Evolutionary conservation across 2,113 vertebrate species (phyloP).

Genomic region (Saiga tatarica): DNA sequence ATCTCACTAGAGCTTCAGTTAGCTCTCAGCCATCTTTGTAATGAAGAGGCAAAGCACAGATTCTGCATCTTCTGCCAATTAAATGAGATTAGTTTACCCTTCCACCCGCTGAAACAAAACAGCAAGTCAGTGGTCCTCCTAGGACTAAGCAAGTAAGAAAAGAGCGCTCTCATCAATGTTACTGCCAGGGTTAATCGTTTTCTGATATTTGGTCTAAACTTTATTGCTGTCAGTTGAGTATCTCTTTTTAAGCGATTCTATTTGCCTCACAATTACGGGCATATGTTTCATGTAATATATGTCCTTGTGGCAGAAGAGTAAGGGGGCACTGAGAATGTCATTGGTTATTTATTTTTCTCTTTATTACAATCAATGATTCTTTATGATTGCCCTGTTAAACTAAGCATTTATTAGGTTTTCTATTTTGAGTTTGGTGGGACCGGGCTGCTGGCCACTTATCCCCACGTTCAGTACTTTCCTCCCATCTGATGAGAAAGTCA

Average conservation of each 20-base stretch:
- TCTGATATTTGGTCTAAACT: conserved; percentile 71
- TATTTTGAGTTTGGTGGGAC: conserved; percentile 21
- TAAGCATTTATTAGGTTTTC: conserved; percentile 25
- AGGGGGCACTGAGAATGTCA: conserved; percentile 16
- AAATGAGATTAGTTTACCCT: conserved; percentile 47
- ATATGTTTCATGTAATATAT: conserved; percentile 61
- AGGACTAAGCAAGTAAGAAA: conserved; percentile 62
- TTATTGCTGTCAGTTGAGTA: conserved; percentile 64
- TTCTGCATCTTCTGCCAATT: conserved; percentile 48
- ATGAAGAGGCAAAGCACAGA: background rate
- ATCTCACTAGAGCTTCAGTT: background rate
- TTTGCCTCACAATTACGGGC: conserved; percentile 59
- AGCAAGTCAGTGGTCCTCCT: conserved; percentile 47
- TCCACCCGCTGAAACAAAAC: conserved; percentile 58
- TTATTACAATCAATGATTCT: conserved; percentile 65
- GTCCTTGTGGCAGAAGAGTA: conserved; percentile 49
- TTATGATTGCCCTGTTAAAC: conserved; percentile 66
- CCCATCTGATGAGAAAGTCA: conserved; percentile 50
- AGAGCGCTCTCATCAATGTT: conserved; percentile 54
- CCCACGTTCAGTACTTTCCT: conserved; percentile 39
- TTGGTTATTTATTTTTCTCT: conserved; percentile 58
- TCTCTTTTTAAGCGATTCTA: conserved; percentile 60
- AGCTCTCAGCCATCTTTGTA: background rate
- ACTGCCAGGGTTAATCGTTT: conserved; percentile 65
- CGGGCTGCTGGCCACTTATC: conserved; percentile 50